Evolutionary conservation across 2,113 vertebrate genomes (phyloP).

Genomic region (Myanophis thanlyinensis): DNA sequence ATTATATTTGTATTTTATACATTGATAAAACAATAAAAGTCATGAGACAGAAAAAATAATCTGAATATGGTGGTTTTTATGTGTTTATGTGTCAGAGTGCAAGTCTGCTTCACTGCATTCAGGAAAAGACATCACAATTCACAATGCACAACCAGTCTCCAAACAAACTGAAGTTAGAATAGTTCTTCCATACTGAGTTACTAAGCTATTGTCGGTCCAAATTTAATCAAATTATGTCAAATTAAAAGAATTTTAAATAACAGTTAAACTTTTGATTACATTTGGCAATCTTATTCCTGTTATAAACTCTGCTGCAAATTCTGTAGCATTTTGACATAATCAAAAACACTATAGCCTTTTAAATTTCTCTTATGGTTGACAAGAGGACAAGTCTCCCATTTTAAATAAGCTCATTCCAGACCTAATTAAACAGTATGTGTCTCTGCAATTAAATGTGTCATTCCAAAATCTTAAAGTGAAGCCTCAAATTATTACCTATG

Average conservation of each 20-base stretch:
- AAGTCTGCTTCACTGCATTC: background rate
- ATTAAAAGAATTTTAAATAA: background rate
- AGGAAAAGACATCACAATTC: background rate
- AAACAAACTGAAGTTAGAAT: background rate
- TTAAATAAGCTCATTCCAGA: background rate
- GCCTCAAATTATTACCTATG: background rate
- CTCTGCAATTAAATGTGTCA: background rate
- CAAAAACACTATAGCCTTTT: background rate
- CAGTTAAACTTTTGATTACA: background rate
- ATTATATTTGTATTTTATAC: too few species aligned
- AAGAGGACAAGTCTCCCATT: background rate
- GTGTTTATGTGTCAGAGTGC: background rate
- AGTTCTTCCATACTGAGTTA: background rate
- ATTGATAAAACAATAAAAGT: too few species aligned
- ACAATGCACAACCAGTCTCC: background rate
- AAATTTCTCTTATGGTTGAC: background rate
- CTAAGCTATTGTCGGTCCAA: background rate
- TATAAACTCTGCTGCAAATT: background rate
- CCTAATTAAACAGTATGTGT: background rate
- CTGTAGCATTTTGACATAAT: background rate
- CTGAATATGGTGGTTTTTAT: background rate
- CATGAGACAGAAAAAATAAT: background rate
- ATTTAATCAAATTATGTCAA: background rate
- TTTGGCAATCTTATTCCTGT: background rate
- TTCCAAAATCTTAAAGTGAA: background rate